Conservation (phyloP, 2,888 invertebrate species). For the Chloroclystis v-ata region DNA sequence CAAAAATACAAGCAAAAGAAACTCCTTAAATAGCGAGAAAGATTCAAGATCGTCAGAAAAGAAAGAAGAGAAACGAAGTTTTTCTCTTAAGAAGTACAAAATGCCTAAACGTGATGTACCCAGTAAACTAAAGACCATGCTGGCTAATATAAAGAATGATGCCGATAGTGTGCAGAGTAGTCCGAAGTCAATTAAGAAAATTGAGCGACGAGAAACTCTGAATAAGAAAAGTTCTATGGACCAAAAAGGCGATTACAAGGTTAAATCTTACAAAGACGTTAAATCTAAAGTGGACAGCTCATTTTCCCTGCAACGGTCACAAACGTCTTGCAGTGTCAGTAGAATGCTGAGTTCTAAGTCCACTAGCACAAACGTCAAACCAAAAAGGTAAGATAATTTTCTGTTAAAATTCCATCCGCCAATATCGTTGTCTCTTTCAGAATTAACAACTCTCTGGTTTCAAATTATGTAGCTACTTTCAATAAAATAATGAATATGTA, state of each 20-base stretch:
- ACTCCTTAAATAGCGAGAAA: constrained; percentile 66
- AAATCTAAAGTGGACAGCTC: constrained; percentile 88
- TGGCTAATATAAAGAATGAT: constrained; percentile 77
- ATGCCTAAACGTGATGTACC: constrained; percentile 87
- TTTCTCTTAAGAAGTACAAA: constrained; percentile 83
- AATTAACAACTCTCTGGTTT: too few relatives aligned
- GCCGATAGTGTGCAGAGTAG: constrained; percentile 78
- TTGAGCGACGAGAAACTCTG: constrained; percentile 84
- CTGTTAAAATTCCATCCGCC: neutral
- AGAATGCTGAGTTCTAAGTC: constrained; percentile 71
- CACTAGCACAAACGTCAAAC: constrained; percentile 61
- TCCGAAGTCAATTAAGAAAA: constrained; percentile 78
- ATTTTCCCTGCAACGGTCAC: constrained; percentile 69
- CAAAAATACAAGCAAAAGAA: constrained; percentile 65
- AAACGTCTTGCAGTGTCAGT: constrained; percentile 70
- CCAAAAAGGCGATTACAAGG: constrained; percentile 85
- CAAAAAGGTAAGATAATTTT: constrained; percentile 58
- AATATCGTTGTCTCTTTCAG: too few relatives aligned
- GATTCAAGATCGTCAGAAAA: constrained; percentile 58
- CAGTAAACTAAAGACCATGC: constrained; percentile 86
- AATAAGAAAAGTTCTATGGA: constrained; percentile 79
- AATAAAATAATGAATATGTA: too few relatives aligned
- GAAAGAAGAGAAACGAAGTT: constrained; percentile 75
- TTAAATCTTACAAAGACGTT: constrained; percentile 88
- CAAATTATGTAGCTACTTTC: too few relatives aligned